Evolutionary conservation across 1,140 invertebrate genomes (phyloP).

Genomic region (Atta cephalotes): DNA sequence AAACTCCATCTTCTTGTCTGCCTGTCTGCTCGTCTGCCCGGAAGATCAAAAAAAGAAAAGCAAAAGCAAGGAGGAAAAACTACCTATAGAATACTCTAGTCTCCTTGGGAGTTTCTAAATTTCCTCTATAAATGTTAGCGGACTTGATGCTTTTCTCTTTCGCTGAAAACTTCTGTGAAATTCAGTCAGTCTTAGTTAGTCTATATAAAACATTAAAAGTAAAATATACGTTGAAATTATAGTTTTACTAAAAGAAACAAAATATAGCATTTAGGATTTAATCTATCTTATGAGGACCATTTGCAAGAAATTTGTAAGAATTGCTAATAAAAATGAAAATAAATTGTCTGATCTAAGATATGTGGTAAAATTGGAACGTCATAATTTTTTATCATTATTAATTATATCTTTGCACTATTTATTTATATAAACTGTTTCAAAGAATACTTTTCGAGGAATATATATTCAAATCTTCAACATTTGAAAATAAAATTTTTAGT

Average conservation of each 20-base stretch:
- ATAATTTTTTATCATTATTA: background rate
- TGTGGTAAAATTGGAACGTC: background rate
- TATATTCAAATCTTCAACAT: background rate
- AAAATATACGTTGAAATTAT: background rate
- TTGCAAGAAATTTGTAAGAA: background rate
- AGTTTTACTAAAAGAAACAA: background rate
- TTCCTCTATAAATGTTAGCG: constrained; percentile 63
- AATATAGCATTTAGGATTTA: background rate
- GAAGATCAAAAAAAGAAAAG: constrained; percentile 62
- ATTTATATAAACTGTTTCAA: constrained; percentile 13
- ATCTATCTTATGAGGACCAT: background rate
- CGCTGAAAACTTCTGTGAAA: constrained; percentile 64
- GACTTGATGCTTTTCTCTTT: constrained; percentile 52
- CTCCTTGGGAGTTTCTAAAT: constrained; percentile 59
- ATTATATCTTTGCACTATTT: background rate
- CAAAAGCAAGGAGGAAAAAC: constrained; percentile 19
- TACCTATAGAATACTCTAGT: constrained; percentile 65
- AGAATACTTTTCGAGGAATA: background rate
- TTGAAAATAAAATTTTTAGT: background rate
- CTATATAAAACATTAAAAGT: background rate
- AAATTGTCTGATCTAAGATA: background rate
- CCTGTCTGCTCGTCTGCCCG: constrained; percentile 65
- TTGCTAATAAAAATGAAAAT: background rate
- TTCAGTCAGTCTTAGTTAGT: constrained; percentile 19
- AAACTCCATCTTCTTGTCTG: constrained; percentile 71